Percentiles rank a stretch among this genome's conserved stretches.
phyloP scores from a whole-genome alignment of 2,797 vertebrate genomes.

The Okamejei kenojei region DNA sequence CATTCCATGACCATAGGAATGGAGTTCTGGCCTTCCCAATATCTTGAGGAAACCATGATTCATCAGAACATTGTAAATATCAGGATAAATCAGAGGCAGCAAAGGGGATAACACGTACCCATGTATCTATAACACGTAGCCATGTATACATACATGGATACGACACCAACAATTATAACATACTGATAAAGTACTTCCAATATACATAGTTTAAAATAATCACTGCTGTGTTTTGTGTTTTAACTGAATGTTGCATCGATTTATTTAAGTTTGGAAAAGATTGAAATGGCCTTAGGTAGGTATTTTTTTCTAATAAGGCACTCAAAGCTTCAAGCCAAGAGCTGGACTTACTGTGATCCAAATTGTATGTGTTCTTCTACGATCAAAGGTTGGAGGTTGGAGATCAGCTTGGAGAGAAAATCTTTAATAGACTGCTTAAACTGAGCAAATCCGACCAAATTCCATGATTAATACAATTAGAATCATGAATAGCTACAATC shows the following conservation, averaged over 20 bases:
- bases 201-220: too few species aligned
- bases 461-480: neutral
- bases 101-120: neutral
- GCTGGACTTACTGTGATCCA: neutral
- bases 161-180: neutral
- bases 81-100: neutral
- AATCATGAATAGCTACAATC: neutral
- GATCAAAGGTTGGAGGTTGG: neutral
- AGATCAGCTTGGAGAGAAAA: neutral
- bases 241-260: neutral
- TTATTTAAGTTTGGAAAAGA: neutral
- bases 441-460: slow-evolving; percentile 10
- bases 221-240: neutral
- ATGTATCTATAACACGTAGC: neutral
- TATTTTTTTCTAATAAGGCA: neutral
- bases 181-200: too few species aligned
- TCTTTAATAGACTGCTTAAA: neutral
- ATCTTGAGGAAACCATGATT: neutral
- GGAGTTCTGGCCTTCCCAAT: neutral
- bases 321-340: neutral
- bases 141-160: neutral
- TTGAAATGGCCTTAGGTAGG: neutral
- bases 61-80: neutral
- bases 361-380: neutral
- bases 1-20: neutral